Base-by-base conservation (phyloP, 1,140 invertebrate species). In the Lerema accius region DNA sequence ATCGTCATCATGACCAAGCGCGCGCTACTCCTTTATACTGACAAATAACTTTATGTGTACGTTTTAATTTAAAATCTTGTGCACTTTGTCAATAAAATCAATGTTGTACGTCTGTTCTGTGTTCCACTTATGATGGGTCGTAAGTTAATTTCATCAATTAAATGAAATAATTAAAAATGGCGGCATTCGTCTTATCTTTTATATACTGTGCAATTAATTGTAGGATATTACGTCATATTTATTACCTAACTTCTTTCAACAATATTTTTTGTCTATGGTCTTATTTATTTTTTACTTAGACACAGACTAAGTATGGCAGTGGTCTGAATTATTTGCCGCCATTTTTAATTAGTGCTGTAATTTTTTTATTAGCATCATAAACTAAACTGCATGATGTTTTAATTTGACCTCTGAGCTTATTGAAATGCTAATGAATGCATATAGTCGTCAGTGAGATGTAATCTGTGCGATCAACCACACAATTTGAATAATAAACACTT, bases 371-470 rank as follows among this genome's bases (percentile, higher is more conserved):
- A 42, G 17, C 17, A 23, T 55, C 50, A 55, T 35, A 7, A 19
- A 53, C 39, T n/a, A 40, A 53, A 40, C 37, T 11, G 50, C 50
- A 42, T 42, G 50, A 55, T 55, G 50, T 17, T 43, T 15, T 55
- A 55, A 55, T 42, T 55, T 55, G 50, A 55, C 50, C 50, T 53
- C 16, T 55, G 16, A 42, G 40, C 50, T 55, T 40, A 55, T 42
- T 3, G 17, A 55, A 42, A 46, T 65, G 55, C 15, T 51, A 53
- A 58, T 63, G 32, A 51, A 51, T 63, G 61, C 67, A 65, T 71
- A 61, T 49, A 66, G 45, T 59, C 35, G 43, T 23, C 40, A 26
- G 37, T 42, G 17, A 55, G 37, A 42, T 55, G 50, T 43, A 32
- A 26, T 56, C 32, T 49, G 43, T 28, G 51, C 50, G 65, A 42